Evolutionary conservation across 2,888 invertebrate species (phyloP).

Genomic region (Lagria hirta): DNA sequence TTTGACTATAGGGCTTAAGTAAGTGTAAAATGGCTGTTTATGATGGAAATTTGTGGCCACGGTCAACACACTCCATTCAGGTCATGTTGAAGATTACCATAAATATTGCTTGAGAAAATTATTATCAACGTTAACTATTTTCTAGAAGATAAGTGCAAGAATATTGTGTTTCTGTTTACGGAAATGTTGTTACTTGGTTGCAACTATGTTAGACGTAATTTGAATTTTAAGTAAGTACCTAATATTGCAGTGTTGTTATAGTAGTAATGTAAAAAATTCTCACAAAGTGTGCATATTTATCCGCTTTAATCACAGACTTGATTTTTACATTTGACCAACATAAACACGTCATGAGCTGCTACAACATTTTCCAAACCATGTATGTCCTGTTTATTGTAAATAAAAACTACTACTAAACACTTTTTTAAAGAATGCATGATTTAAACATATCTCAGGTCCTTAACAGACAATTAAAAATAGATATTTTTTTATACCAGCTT

Average conservation of each 20-base stretch:
- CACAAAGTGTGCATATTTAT: slow-evolving; percentile 13
- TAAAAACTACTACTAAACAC: too few relatives aligned
- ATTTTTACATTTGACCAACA: slow-evolving; percentile 12
- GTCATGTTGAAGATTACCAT: too few relatives aligned
- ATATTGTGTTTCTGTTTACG: too few relatives aligned
- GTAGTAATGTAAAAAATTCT: slow-evolving; percentile 6
- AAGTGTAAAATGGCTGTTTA: slow-evolving; percentile 25
- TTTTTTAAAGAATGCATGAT: too few relatives aligned
- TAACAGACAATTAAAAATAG: too few relatives aligned
- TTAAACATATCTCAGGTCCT: too few relatives aligned
- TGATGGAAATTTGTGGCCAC: slow-evolving; percentile 27
- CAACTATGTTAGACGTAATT: not conserved
- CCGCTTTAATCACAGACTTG: slow-evolving; percentile 11
- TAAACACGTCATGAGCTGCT: slow-evolving; percentile 15
- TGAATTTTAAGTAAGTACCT: slow-evolving; percentile 2
- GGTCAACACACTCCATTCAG: slow-evolving; percentile 26
- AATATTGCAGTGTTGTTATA: slow-evolving; percentile 3
- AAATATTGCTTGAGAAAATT: too few relatives aligned
- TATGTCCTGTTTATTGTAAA: slow-evolving; percentile 1
- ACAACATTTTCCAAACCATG: slow-evolving; percentile 2
- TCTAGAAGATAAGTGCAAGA: too few relatives aligned
- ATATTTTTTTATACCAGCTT: too few relatives aligned
- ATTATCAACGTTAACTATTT: too few relatives aligned
- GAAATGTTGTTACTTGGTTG: too few relatives aligned
- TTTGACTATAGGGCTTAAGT: slow-evolving; percentile 22